Evolutionary conservation across 2,113 vertebrate species (phyloP), one percentile per base, ranked within the genome.

Genomic region (Phasianus colchicus): DNA sequence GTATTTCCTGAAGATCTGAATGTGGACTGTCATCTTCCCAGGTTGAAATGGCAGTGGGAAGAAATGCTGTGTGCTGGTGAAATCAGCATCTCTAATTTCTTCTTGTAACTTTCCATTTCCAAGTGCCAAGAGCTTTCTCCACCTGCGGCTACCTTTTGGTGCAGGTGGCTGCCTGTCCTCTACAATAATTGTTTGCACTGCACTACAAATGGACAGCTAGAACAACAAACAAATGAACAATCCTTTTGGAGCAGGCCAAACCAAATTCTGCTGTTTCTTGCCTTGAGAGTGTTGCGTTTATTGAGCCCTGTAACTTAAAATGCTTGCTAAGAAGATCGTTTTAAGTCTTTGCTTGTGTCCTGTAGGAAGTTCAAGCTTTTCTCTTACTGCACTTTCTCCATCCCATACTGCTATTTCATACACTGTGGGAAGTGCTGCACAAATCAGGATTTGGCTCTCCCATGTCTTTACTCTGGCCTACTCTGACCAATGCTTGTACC

Each of bases 321-420:
- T 4, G 12, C 48, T 64, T 7, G 0, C 25, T 4, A 3, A 6
- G 8, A 7, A 32, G 34, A 30, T 2, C 3, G 45, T 3, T 45
- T 42, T 10, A 24, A 42, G 25, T 42, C 47, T 40, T 19, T 24
- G 45, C 19, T 57, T 4, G 0, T 0, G 6, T 27, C 61, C 34
- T 21, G 24, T 1, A 11, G 42, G 15, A 20, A 50, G n/a, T n/a
- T 15, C 3, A 21, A 38, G 57, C 57, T 12, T 1, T 6, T 54
- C 27, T 54, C 52, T 54, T 54, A 29, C 14, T 54, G 52, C 11
- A 13, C 30, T 30, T 30, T 54, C 27, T 54, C 13, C 9, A 17
- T 30, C 27, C 27, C 15, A 15, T 54, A 30, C 27, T 54, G 52
- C 27, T 54, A 27, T 27, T 27, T 54, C 27, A 29, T 5, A 27